phyloP scores from a whole-genome alignment of 2,888 invertebrate species.

The Nezara viridula region DNA sequence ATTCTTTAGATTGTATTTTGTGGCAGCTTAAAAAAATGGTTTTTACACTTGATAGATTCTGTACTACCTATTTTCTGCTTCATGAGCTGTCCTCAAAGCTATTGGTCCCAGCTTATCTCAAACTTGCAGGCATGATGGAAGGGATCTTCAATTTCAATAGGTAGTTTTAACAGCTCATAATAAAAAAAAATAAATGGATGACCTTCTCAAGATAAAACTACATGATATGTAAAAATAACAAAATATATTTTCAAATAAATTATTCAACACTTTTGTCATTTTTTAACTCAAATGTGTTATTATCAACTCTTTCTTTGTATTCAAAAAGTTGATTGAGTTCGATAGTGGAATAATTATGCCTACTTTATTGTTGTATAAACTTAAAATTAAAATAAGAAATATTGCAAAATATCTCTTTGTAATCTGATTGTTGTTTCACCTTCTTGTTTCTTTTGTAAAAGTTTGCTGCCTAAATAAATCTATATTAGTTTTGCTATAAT shows the following conservation, averaged over 20 bases:
- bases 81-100: slow-evolving; percentile 25
- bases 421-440: too few species aligned
- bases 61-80: slow-evolving; percentile 46
- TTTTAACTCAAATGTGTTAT: background rate
- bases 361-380: too few species aligned
- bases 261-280: too few species aligned
- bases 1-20: background rate
- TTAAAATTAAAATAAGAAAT: too few species aligned
- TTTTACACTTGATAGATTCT: slow-evolving; percentile 11
- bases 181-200: background rate
- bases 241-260: too few species aligned
- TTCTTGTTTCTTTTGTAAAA: too few species aligned
- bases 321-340: too few species aligned
- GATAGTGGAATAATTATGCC: too few species aligned
- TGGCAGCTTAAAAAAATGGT: background rate
- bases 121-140: background rate
- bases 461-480: too few species aligned
- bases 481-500: too few species aligned
- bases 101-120: background rate
- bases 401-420: too few species aligned
- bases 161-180: background rate
- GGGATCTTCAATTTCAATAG: background rate
- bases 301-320: too few species aligned
- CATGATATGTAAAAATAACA: background rate
- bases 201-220: background rate